Conservation (phyloP, 2,113 vertebrate genomes). For the Plectropomus leopardus region DNA sequence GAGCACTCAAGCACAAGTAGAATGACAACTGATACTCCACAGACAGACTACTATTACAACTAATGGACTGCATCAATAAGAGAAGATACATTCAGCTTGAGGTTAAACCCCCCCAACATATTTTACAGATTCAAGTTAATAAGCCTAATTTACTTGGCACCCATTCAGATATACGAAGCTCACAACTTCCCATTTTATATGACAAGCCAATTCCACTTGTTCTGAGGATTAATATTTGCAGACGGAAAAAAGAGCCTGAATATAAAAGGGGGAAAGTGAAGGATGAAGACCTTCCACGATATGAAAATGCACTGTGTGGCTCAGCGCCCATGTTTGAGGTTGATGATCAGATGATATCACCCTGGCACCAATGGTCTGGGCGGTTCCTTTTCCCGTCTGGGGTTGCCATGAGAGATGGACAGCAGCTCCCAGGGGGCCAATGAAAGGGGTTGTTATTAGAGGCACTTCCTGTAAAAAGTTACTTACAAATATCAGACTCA, state of each 20-base stretch:
- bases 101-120: slow-evolving; percentile 7
- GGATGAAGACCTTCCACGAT: slow-evolving; percentile 72
- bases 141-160: slow-evolving; percentile 62
- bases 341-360: slow-evolving; percentile 84
- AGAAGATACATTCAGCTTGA: slow-evolving; percentile 46
- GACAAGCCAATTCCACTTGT: slow-evolving; percentile 76
- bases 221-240: slow-evolving; percentile 75
- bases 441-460: slow-evolving; percentile 70
- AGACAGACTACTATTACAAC: slow-evolving; percentile 68
- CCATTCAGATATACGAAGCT: slow-evolving; percentile 42
- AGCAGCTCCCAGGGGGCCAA: slow-evolving; percentile 70
- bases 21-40: slow-evolving; percentile 74
- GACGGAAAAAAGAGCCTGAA: slow-evolving; percentile 18
- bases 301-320: slow-evolving; percentile 84
- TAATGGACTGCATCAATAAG: slow-evolving; percentile 72
- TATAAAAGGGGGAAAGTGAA: slow-evolving; percentile 58
- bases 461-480: slow-evolving; percentile 79
- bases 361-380: slow-evolving; percentile 67
- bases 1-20: slow-evolving; percentile 64
- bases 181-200: slow-evolving; percentile 74
- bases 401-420: slow-evolving; percentile 74
- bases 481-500: slow-evolving; percentile 70
- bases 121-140: slow-evolving; percentile 65
- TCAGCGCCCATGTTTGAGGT: slow-evolving; percentile 75
- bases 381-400: slow-evolving; percentile 73